These are phyloP conservation scores for Pleuronectes platessa DNA, from an alignment of 2,113 vertebrate genomes.

Conservation along the genomic window DNA sequence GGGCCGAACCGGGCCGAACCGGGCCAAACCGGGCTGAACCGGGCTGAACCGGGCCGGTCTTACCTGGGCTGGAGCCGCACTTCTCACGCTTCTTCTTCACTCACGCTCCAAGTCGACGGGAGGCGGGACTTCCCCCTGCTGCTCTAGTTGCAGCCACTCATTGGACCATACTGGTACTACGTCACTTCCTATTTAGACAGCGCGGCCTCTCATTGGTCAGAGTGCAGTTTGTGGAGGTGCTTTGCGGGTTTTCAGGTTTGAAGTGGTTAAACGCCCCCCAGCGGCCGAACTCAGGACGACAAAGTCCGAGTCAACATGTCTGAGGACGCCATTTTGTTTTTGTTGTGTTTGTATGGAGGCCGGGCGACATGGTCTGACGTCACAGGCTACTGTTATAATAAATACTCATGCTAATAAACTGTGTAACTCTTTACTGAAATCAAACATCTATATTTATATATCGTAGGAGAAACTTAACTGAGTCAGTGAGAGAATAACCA, in stretches of 20 bases:
- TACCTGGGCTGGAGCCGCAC: constrained; percentile 50
- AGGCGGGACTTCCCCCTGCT: constrained; percentile 45
- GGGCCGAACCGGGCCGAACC: neutral
- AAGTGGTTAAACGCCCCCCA: neutral
- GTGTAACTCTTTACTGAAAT: too few species aligned
- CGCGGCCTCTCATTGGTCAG: constrained; percentile 39
- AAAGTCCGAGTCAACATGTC: neutral
- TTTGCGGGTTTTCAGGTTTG: neutral
- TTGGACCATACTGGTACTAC: accelerated
- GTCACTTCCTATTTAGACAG: constrained; percentile 44
- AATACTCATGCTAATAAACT: too few species aligned
- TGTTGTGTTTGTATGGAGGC: constrained; percentile 20
- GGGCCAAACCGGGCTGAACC: accelerated
- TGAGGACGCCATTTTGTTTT: constrained; percentile 57
- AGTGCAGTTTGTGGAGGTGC: neutral
- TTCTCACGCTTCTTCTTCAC: constrained; percentile 21
- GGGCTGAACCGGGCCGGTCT: neutral
- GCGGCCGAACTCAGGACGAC: neutral
- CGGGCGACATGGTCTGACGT: constrained; percentile 15
- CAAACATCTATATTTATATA: too few species aligned
- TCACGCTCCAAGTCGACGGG: constrained; percentile 41
- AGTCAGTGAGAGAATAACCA: too few species aligned
- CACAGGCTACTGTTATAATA: neutral
- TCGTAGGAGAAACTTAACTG: too few species aligned
- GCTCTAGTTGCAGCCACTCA: neutral